Evolutionary conservation across 2,888 invertebrate species (phyloP).

Genomic region (Escarpia spicata): DNA sequence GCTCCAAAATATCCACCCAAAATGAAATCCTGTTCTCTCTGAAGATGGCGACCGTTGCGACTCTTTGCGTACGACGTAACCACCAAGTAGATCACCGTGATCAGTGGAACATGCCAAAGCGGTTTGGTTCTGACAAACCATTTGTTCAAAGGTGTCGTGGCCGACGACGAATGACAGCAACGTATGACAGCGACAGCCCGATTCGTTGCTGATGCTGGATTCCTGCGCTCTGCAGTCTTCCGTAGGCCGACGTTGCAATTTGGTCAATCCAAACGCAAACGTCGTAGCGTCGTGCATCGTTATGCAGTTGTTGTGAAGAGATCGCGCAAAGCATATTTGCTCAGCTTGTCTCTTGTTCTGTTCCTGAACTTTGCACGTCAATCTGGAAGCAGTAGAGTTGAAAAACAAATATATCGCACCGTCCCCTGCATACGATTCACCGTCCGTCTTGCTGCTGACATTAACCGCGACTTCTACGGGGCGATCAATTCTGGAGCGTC

Average conservation of each 20-base stretch:
- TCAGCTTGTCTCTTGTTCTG: neutral
- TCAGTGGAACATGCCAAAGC: neutral
- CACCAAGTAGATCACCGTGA: neutral
- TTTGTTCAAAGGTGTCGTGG: neutral
- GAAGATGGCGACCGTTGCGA: neutral
- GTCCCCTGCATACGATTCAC: neutral
- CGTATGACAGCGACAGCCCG: neutral
- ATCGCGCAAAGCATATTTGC: neutral
- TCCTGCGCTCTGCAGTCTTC: neutral
- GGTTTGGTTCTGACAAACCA: neutral
- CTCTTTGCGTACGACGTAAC: neutral
- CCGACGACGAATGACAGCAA: neutral
- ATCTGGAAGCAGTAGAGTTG: neutral
- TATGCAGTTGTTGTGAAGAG: neutral
- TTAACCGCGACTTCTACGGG: neutral
- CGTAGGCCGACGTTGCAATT: neutral
- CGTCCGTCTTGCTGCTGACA: neutral
- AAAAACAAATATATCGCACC: neutral
- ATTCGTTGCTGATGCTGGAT: neutral
- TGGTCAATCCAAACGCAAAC: neutral
- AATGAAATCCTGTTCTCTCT: conserved; percentile 8
- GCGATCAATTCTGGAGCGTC: neutral
- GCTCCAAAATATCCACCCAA: conserved; percentile 74
- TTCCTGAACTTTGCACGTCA: neutral
- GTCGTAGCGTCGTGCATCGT: neutral